A percentile compares a stretch with the other conserved stretches of the same genome.
phyloP scores from a whole-genome alignment of 2,113 vertebrate genomes.

The Lampris megalopsis region DNA sequence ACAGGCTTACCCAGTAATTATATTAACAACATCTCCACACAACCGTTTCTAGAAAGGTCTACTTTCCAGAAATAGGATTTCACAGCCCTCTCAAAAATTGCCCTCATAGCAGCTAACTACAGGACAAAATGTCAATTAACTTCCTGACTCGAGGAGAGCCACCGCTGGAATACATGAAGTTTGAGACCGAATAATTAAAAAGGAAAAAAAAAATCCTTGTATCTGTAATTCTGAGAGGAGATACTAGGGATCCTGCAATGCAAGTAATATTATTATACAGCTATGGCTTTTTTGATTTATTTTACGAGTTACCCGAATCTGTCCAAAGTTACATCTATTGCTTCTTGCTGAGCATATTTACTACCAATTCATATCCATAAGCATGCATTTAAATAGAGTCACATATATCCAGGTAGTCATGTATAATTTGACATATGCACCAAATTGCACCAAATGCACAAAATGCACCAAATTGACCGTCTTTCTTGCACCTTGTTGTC shows the following conservation, averaged over 20 bases:
- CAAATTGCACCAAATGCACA: too few relatives aligned
- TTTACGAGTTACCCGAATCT: neutral
- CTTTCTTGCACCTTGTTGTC: neutral
- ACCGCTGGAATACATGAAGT: conserved; percentile 29
- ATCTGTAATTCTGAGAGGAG: conserved; percentile 16
- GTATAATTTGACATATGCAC: too few relatives aligned
- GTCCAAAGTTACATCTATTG: too few relatives aligned
- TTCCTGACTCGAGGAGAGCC: neutral
- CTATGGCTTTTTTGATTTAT: neutral
- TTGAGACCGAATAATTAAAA: conserved; percentile 25
- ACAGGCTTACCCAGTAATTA: conserved; percentile 76
- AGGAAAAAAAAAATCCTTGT: conserved; percentile 10
- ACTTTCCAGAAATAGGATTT: conserved; percentile 76
- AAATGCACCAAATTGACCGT: too few relatives aligned
- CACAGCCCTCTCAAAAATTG: conserved; percentile 52
- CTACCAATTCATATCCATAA: too few relatives aligned
- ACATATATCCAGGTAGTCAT: too few relatives aligned
- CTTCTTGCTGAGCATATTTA: too few relatives aligned
- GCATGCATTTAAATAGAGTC: neutral
- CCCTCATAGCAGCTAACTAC: conserved; percentile 49
- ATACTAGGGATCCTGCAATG: neutral
- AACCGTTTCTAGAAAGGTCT: conserved; percentile 54
- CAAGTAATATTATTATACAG: neutral
- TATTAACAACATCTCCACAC: conserved; percentile 70
- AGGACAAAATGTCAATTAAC: conserved; percentile 67